A percentile compares a stretch with the other conserved stretches of the same genome.
Evolutionary conservation across 2,797 vertebrate genomes (phyloP).

Genomic region (Malacoraja senta): DNA sequence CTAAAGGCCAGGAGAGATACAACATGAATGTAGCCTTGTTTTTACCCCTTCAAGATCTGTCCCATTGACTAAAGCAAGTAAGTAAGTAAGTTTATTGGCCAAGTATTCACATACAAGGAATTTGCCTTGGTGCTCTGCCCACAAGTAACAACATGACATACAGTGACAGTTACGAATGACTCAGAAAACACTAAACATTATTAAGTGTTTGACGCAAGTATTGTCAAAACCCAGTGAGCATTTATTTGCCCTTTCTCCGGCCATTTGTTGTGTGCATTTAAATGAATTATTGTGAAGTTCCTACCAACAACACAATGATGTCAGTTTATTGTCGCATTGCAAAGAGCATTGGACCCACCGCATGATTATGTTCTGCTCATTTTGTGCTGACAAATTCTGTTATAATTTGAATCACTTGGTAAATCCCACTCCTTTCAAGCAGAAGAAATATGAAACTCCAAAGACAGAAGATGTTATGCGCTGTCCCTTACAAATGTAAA

Average conservation of each 20-base stretch:
- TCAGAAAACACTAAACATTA: too few relatives aligned
- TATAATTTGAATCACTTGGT: background rate
- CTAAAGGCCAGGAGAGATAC: background rate
- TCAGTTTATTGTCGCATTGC: background rate
- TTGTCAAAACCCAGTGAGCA: too few relatives aligned
- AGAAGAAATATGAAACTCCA: background rate
- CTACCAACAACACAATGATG: background rate
- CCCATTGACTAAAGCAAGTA: background rate
- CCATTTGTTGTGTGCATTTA: background rate
- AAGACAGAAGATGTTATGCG: background rate
- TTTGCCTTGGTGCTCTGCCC: too few relatives aligned
- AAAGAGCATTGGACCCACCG: background rate
- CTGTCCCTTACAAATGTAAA: background rate
- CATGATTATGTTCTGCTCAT: background rate
- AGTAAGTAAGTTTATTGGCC: too few relatives aligned
- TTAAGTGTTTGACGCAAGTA: background rate
- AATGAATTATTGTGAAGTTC: background rate
- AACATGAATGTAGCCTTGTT: background rate
- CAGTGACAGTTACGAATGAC: too few relatives aligned
- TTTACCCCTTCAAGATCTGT: background rate
- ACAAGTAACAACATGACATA: too few relatives aligned
- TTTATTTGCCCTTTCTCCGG: background rate
- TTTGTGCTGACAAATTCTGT: background rate
- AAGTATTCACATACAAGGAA: too few relatives aligned
- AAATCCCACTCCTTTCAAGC: background rate